A percentile compares a stretch with the other conserved stretches of the same genome.
Evolutionary conservation across 2,113 vertebrate species (phyloP).

Genomic region (Pristiophorus japonicus): DNA sequence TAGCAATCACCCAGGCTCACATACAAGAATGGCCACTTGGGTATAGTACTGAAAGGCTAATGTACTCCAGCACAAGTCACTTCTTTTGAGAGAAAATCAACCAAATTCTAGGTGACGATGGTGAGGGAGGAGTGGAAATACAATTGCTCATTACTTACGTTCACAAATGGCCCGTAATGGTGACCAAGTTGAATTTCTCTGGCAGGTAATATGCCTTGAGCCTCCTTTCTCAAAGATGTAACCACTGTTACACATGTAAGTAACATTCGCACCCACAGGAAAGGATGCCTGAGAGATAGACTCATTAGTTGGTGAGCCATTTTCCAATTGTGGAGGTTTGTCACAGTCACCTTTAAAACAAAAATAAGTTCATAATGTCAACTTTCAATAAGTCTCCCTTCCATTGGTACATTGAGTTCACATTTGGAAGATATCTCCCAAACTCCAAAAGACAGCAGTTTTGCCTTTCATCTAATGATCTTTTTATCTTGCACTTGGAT

Average conservation of each 20-base stretch:
- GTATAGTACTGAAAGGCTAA: too few relatives aligned
- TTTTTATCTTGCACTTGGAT: neutral
- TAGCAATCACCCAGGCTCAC: neutral
- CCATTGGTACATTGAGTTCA: neutral
- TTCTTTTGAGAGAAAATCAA: neutral
- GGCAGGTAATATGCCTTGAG: neutral
- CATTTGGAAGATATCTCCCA: neutral
- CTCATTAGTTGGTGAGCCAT: neutral
- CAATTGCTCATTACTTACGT: neutral
- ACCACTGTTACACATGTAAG: neutral
- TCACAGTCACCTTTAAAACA: neutral
- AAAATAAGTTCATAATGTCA: neutral
- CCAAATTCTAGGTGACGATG: neutral
- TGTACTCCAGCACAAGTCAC: too few relatives aligned
- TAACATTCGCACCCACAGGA: neutral
- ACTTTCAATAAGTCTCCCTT: neutral
- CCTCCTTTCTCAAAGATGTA: neutral
- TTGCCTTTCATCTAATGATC: neutral
- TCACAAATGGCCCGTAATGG: neutral
- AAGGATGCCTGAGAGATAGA: neutral
- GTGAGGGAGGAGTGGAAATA: neutral
- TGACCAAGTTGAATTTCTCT: neutral
- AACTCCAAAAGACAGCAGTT: neutral
- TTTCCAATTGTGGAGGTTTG: neutral
- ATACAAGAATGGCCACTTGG: too few relatives aligned